A percentile compares a stretch with the other conserved stretches of the same genome.
Evolutionary conservation across 2,797 vertebrate species (phyloP).

Genomic region (Sebastes cheni): DNA sequence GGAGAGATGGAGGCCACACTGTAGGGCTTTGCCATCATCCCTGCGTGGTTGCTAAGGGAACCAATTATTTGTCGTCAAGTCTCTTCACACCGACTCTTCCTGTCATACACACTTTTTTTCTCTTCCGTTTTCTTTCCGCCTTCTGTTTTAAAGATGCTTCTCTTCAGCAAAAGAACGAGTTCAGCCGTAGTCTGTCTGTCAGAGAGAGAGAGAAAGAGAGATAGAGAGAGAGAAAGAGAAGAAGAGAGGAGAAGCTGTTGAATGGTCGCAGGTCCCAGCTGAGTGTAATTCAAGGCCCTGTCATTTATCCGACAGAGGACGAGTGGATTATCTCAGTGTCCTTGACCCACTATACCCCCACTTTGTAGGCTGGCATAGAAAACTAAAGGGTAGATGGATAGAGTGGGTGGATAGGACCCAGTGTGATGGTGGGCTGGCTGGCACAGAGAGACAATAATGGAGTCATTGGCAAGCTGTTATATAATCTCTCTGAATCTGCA

Average conservation of each 20-base stretch:
- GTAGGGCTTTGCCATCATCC: constrained; percentile 50
- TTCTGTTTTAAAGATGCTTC: not conserved
- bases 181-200: constrained; percentile 38
- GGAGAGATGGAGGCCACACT: constrained; percentile 19
- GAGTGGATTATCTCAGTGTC: constrained; percentile 55
- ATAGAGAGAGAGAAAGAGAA: constrained; percentile 11
- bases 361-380: constrained; percentile 32
- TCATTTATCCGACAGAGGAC: constrained; percentile 51
- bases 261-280: constrained; percentile 45
- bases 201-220: constrained; percentile 14
- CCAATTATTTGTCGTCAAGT: constrained; percentile 44
- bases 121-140: not conserved
- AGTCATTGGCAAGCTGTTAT: constrained; percentile 34
- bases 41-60: constrained; percentile 65
- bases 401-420: constrained; percentile 27
- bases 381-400: constrained; percentile 27
- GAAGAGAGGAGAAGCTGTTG: not conserved
- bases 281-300: constrained; percentile 58
- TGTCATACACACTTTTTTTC: not conserved
- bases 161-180: constrained; percentile 9
- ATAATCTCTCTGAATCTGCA: constrained; percentile 49
- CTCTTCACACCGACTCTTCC: constrained; percentile 27
- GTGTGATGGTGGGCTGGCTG: constrained; percentile 37
- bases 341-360: constrained; percentile 54
- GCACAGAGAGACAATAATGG: constrained; percentile 21